Percentiles rank a stretch among this genome's conserved stretches.
These are phyloP conservation scores for Rhagonycha fulva DNA, from an alignment of 2,888 invertebrate genomes.

Conservation along the genomic window DNA sequence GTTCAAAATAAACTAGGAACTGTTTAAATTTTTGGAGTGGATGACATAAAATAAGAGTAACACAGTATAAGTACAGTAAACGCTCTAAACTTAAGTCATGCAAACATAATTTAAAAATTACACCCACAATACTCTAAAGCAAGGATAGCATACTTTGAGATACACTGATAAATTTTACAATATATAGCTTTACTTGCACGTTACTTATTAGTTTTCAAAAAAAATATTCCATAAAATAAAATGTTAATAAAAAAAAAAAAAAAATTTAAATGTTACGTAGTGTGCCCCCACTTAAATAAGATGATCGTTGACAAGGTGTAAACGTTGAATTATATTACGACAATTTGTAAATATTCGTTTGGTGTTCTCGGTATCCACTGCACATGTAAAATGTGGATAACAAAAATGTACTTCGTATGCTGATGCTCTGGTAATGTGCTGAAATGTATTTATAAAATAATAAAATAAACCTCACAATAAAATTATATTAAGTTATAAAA, in stretches of 20 bases:
- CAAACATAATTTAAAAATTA: neutral
- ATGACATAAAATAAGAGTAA: no score
- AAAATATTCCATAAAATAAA: neutral
- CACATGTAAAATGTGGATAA: slow-evolving; percentile 99
- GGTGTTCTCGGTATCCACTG: slow-evolving; percentile 99
- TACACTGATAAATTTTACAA: neutral
- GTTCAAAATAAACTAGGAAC: no score
- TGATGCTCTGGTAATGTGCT: slow-evolving; percentile 99
- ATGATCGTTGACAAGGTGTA: slow-evolving; percentile 99
- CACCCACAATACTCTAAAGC: neutral
- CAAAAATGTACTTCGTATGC: slow-evolving; percentile 99
- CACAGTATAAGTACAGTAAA: no score
- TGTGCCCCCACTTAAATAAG: slow-evolving; percentile 87
- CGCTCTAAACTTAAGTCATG: neutral
- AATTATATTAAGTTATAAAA: neutral
- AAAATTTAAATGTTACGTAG: neutral
- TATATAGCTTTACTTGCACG: neutral
- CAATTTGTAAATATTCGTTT: slow-evolving; percentile 99
- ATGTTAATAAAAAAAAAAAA: neutral
- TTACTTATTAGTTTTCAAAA: neutral
- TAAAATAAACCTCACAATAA: neutral
- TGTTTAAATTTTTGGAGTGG: no score
- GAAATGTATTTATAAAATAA: slow-evolving; percentile 49
- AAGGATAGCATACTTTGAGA: neutral
- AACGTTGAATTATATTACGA: slow-evolving; percentile 99